These are phyloP conservation scores for Panagrolaimus sp. DNA, from an alignment of 1,140 invertebrate genomes.

Conservation along the genomic window DNA sequence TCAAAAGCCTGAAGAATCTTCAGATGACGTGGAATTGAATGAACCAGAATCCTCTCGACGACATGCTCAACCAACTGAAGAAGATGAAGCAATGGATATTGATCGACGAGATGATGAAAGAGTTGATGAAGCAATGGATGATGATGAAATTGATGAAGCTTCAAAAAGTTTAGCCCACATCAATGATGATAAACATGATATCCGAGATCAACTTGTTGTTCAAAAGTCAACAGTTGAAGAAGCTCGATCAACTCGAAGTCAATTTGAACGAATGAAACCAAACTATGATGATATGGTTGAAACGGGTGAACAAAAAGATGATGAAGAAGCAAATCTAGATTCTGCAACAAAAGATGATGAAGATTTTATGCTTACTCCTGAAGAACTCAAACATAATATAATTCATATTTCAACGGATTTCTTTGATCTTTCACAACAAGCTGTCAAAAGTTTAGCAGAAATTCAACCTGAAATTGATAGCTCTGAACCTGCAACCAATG, in stretches of 20 bases:
- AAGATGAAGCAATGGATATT: background rate
- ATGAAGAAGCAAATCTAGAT: background rate
- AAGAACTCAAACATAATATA: background rate
- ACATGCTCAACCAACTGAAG: conserved; percentile 10
- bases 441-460: background rate
- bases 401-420: conserved; percentile 6
- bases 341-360: background rate
- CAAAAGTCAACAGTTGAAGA: conserved; percentile 32
- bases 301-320: background rate
- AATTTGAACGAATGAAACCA: conserved; percentile 3
- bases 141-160: conserved; percentile 18
- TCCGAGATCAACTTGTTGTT: conserved; percentile 21
- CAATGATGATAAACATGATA: conserved; percentile 15
- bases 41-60: background rate
- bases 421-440: conserved; percentile 12
- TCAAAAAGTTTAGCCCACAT: conserved; percentile 23
- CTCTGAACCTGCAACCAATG: background rate
- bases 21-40: background rate
- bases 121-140: conserved; percentile 15
- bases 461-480: background rate
- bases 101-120: background rate
- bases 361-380: background rate
- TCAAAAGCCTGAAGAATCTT: conserved; percentile 2
- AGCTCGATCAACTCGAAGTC: conserved; percentile 18
- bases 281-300: background rate